phyloP scores from a whole-genome alignment of 1,140 invertebrate species.

The Cyclina sinensis region DNA sequence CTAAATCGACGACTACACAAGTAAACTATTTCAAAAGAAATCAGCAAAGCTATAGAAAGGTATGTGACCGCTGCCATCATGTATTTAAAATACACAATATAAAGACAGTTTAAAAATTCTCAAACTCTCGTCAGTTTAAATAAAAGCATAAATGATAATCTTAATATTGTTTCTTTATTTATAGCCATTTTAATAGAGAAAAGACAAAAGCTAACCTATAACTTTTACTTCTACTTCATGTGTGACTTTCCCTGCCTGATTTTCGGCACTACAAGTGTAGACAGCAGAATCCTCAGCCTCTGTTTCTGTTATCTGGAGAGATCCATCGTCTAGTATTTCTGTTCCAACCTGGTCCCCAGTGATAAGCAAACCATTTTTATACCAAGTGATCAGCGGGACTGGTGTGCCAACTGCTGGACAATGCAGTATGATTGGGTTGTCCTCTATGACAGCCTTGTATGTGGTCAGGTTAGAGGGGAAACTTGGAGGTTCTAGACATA shows the following conservation, averaged over 20 bases:
- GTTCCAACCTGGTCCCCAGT: slow-evolving; percentile 71
- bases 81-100: too few species aligned
- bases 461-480: slow-evolving; percentile 73
- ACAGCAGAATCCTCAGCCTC: slow-evolving; percentile 84
- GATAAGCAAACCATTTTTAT: slow-evolving; percentile 83
- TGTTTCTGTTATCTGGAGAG: slow-evolving; percentile 75
- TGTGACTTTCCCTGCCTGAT: slow-evolving; percentile 85
- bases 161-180: too few species aligned
- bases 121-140: too few species aligned
- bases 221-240: slow-evolving; percentile 85
- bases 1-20: too few species aligned
- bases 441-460: slow-evolving; percentile 79
- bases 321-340: slow-evolving; percentile 77
- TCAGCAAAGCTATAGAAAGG: too few species aligned
- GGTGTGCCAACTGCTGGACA: slow-evolving; percentile 87
- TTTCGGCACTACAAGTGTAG: slow-evolving; percentile 87
- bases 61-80: too few species aligned
- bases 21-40: too few species aligned
- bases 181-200: too few species aligned
- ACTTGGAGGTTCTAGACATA: slow-evolving; percentile 75
- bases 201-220: slow-evolving; percentile 79
- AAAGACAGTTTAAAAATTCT: too few species aligned
- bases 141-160: too few species aligned
- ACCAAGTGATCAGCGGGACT: slow-evolving; percentile 87
- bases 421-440: slow-evolving; percentile 80